These are phyloP conservation scores for Oxyruncus cristatus DNA, from an alignment of 2,113 vertebrate species.

Conservation along the genomic window DNA sequence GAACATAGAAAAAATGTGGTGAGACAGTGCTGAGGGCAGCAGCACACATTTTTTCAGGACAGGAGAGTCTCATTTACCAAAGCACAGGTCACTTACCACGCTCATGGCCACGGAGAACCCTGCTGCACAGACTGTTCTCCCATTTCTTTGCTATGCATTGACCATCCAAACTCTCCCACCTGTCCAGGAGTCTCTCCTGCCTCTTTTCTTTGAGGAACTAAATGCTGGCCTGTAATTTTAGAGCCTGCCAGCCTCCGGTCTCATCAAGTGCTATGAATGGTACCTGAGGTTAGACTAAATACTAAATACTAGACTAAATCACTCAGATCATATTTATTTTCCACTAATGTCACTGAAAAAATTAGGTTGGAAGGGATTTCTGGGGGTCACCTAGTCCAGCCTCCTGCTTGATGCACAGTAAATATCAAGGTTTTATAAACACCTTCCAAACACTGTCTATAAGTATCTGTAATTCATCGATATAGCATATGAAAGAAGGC, in stretches of 20 bases:
- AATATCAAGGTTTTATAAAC: background rate
- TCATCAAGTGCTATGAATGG: background rate
- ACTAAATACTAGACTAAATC: no score
- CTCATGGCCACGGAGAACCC: background rate
- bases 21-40: background rate
- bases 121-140: background rate
- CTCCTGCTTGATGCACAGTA: background rate
- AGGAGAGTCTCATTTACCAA: background rate
- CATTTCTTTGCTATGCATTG: background rate
- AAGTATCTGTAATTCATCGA: background rate
- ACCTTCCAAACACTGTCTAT: background rate
- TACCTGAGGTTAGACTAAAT: background rate
- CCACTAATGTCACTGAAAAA: background rate
- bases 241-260: background rate
- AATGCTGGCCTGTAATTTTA: background rate
- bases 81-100: background rate
- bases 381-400: background rate
- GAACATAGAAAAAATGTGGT: background rate
- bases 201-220: background rate
- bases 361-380: background rate
- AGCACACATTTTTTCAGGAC: background rate
- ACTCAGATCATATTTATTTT: background rate
- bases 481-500: background rate
- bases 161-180: background rate
- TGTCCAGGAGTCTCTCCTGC: background rate